A percentile compares a stretch with the other conserved stretches of the same genome.
Conservation (phyloP, 2,888 invertebrate genomes). For the Itoplectis maculator region DNA sequence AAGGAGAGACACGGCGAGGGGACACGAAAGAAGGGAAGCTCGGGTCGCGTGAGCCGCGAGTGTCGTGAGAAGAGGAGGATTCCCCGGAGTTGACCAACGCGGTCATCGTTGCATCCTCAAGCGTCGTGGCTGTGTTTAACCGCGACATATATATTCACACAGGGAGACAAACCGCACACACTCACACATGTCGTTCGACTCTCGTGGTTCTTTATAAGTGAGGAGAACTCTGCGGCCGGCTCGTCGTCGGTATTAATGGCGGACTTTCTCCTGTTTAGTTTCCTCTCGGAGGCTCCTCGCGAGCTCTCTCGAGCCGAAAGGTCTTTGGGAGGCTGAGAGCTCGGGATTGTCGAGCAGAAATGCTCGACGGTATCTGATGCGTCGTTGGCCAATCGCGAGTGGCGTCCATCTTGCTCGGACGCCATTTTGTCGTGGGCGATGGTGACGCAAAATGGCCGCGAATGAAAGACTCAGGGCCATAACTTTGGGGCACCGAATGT, state of each 20-base stretch:
- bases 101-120: conserved; percentile 70
- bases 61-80: conserved; percentile 73
- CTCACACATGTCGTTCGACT: conserved; percentile 9
- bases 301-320: conserved; percentile 43
- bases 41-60: conserved; percentile 63
- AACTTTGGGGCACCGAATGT: no score
- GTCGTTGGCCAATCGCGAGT: background rate
- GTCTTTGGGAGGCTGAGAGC: conserved; percentile 24
- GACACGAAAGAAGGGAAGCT: conserved; percentile 14
- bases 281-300: conserved; percentile 61
- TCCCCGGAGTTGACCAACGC: conserved; percentile 69
- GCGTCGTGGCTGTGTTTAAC: conserved; percentile 53
- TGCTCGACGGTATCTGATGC: conserved; percentile 6
- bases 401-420: background rate
- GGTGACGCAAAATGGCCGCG: background rate
- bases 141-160: conserved; percentile 37
- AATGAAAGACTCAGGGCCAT: no score
- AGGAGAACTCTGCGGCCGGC: conserved; percentile 39
- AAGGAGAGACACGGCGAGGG: conserved; percentile 10
- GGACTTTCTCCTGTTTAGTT: conserved; percentile 74
- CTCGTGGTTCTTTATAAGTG: conserved; percentile 51
- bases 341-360: conserved; percentile 1
- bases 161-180: conserved; percentile 23
- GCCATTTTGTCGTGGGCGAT: background rate
- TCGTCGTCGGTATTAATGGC: conserved; percentile 70